Base-by-base conservation (phyloP, 2,797 vertebrate genomes). In the Pampus argenteus region DNA sequence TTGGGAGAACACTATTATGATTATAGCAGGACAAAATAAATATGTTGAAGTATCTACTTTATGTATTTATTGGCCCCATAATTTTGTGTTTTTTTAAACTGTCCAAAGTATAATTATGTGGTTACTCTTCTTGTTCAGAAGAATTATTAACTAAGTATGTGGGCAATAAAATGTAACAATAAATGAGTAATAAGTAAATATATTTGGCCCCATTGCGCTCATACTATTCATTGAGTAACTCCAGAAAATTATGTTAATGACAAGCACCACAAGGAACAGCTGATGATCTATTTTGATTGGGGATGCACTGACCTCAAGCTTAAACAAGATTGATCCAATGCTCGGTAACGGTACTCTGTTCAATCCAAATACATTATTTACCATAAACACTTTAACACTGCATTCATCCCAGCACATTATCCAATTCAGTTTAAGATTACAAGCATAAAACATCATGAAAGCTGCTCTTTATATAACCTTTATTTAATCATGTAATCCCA, bases 21-120 rank as follows among this genome's bases (percentile, higher is more conserved):
- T 59, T 60, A 40, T 26, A 48, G 11, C 17, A 36, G 15, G 36
- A 61, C 10, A 59, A 47, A 64, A 51, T 23, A 29, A 49, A 48
- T 10, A 38, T 9, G 18, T 25, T 29, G 9, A 25, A n/a, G 25
- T 9, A 18, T 6, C 45, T 23, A 20, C 11, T 15, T 20, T 28
- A 45, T 4, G 9, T 6, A 20, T 23, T 26, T 18, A 26, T 20
- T 28, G 18, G 2, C 28, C 22, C 2, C 17, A 26, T 9, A 26
- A 22, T 5, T 5, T 36, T 23, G 15, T 45, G 9, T 40, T 57
- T 47, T 47, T 47, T 13, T 42, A 1, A 15, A 23, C 5, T 59
- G 3, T 14, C 9, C 26, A 31, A 20, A 13, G 2, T 44, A 28
- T 51, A 60, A 17, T 44, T 13, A 18, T 40, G 6, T 23, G 20